phyloP scores from a whole-genome alignment of 2,888 invertebrate species.

The Orthonevra nobilis region DNA sequence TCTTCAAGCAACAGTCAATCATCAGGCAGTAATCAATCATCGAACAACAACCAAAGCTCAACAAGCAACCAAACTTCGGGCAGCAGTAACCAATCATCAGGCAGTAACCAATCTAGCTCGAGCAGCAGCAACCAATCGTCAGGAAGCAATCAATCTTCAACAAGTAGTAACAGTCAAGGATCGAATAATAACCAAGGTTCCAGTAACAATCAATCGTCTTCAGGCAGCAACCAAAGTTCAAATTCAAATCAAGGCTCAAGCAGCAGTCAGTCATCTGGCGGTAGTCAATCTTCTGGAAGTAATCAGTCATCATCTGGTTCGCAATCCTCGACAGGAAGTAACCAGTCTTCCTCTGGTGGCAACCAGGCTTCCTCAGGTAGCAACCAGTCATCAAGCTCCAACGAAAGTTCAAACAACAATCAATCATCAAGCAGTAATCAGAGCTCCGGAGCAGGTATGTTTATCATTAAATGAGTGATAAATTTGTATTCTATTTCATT shows the following conservation, averaged over 20 bases:
- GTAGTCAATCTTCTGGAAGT: conserved; percentile 1
- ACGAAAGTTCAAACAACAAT: conserved; percentile 15
- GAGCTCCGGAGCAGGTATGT: conserved; percentile 13
- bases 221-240: conserved; percentile 35
- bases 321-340: too few species aligned
- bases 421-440: conserved; percentile 42
- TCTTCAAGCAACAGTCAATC: conserved; percentile 50
- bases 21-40: conserved; percentile 52
- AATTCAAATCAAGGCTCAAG: conserved; percentile 44
- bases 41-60: conserved; percentile 62
- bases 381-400: conserved; percentile 33
- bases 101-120: conserved; percentile 35
- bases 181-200: conserved; percentile 41
- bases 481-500: too few species aligned
- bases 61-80: conserved; percentile 39
- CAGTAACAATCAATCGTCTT: conserved; percentile 33
- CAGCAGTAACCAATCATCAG: conserved; percentile 57
- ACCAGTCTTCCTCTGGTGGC: conserved; percentile 20
- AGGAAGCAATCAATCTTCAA: conserved; percentile 39
- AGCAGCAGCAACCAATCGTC: conserved; percentile 43
- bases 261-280: conserved; percentile 32
- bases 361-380: conserved; percentile 36
- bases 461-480: background rate
- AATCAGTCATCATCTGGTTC: conserved; percentile 43
- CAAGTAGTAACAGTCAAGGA: conserved; percentile 32